Evolutionary conservation across 2,797 vertebrate genomes (phyloP).

Genomic region (Setipinna tenuifilis): DNA sequence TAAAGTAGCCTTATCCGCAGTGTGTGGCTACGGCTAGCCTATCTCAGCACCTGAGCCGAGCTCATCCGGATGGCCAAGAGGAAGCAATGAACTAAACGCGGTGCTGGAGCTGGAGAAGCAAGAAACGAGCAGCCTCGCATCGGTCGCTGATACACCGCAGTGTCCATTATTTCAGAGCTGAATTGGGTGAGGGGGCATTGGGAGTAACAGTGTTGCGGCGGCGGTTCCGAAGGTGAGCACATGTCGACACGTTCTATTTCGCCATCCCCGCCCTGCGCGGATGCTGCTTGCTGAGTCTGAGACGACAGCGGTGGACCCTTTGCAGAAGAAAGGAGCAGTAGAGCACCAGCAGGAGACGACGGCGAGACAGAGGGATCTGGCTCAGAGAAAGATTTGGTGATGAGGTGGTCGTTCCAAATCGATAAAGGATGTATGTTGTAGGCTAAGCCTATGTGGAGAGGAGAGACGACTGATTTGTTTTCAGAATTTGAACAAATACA

Average conservation of each 20-base stretch:
- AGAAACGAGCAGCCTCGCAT: slow-evolving; percentile 45
- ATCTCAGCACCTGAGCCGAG: slow-evolving; percentile 71
- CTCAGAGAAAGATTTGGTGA: slow-evolving; percentile 27
- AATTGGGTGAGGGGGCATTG: slow-evolving; percentile 18
- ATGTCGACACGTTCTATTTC: slow-evolving; percentile 73
- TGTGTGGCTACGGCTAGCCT: slow-evolving; percentile 66
- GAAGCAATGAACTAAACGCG: slow-evolving; percentile 38
- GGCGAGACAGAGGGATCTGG: slow-evolving; percentile 20
- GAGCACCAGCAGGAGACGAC: slow-evolving; percentile 23
- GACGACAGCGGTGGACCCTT: slow-evolving; percentile 53
- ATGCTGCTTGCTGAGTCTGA: slow-evolving; percentile 38
- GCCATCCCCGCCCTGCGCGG: slow-evolving; percentile 73
- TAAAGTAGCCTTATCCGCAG: slow-evolving; percentile 74
- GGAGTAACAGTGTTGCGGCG: slow-evolving; percentile 60
- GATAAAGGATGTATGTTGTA: slow-evolving; percentile 46
- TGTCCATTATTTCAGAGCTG: slow-evolving; percentile 10
- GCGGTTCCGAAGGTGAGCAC: slow-evolving; percentile 71
- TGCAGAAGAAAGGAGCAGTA: slow-evolving; percentile 34
- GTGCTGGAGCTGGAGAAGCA: slow-evolving; percentile 58
- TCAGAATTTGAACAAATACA: neutral
- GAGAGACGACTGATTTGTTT: slow-evolving; percentile 16
- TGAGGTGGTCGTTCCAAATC: slow-evolving; percentile 41
- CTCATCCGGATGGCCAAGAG: slow-evolving; percentile 61
- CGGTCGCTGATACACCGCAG: slow-evolving; percentile 33
- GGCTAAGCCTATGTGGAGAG: slow-evolving; percentile 38